Base-by-base conservation (phyloP, 2,797 vertebrate species). In the Octomys mimax region DNA sequence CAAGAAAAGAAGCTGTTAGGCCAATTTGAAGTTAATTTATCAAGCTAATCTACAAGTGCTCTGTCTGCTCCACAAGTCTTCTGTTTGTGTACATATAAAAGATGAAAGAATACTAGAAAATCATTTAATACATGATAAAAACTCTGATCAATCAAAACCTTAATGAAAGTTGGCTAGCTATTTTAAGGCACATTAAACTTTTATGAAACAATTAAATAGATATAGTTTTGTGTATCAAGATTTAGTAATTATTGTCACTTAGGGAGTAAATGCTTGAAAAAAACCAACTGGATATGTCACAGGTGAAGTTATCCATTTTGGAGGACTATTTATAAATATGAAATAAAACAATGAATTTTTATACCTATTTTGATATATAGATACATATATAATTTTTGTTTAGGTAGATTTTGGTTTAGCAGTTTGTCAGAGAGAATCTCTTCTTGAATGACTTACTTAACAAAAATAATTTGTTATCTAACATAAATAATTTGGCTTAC, bases 391-490 rank as follows among this genome's bases (percentile, higher is more conserved):
- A 89, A 81, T 73, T 77, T 80, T 90, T 66, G 14, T 42, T 85
- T 71, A 62, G 57, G 46, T 5, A 86, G 71, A 83, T 42, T 5
- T 95, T 93, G 70, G 42, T 61, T 89, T 93, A 87, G n/a, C 31
- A 95, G 12, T 77, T 49, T 91, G 80, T 39, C 85, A 93, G 42
- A 87, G 1, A 77, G 33, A 95, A 70, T 18, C 9, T 36, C 54
- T 87, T 87, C 64, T 91, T 5, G 10, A 94, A 91, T 89, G n/a
- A 93, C 54, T 95, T 77, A 73, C 49, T 13, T 95, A 95, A 95
- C 95, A 95, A 77, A 85, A 95, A 97, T 96, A 93, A 96, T 87
- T 95, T 91, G 10, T 94, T 88, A 70, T 46, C 8, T 94, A 94
- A 94, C 95, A 91, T 95, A 95, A 75, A 91, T 85, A 90, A 85